phyloP scores from a whole-genome alignment of 2,113 vertebrate genomes.

The Triplophysa dalaica region DNA sequence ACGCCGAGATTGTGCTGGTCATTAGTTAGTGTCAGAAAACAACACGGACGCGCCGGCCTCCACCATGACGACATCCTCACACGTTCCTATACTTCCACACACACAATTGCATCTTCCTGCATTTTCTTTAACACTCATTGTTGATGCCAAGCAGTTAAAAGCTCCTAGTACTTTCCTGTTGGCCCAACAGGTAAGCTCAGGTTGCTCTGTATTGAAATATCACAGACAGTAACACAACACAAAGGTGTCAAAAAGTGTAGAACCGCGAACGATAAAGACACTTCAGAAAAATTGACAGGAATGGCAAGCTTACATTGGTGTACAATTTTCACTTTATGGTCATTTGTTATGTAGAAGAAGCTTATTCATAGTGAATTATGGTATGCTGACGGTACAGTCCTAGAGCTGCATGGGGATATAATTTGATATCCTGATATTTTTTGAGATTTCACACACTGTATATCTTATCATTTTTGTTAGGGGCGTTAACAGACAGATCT shows the following conservation, averaged over 20 bases:
- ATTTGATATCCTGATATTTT: too few species aligned
- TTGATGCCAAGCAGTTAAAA: slow-evolving; percentile 30
- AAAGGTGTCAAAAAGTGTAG: neutral
- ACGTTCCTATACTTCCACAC: slow-evolving; percentile 39
- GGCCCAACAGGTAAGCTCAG: neutral
- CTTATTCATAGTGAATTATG: neutral
- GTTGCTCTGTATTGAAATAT: neutral
- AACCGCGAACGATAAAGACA: too few species aligned
- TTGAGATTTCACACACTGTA: too few species aligned
- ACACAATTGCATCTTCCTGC: slow-evolving; percentile 52
- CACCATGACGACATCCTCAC: slow-evolving; percentile 34
- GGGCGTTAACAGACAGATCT: too few species aligned
- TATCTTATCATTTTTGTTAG: too few species aligned
- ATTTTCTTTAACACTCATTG: slow-evolving; percentile 62
- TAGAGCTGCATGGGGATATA: too few species aligned
- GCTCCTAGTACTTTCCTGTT: slow-evolving; percentile 16
- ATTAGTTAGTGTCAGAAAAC: slow-evolving; percentile 42
- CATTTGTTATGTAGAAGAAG: neutral
- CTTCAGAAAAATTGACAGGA: too few species aligned
- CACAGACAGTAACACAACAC: neutral
- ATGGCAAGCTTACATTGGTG: neutral
- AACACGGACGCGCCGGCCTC: slow-evolving; percentile 26
- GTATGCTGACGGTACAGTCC: neutral
- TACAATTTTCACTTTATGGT: neutral
- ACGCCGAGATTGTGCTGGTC: slow-evolving; percentile 25